These are phyloP conservation scores for Lagocephalus sceleratus DNA, from an alignment of 2,797 vertebrate genomes.

Conservation along the genomic window DNA sequence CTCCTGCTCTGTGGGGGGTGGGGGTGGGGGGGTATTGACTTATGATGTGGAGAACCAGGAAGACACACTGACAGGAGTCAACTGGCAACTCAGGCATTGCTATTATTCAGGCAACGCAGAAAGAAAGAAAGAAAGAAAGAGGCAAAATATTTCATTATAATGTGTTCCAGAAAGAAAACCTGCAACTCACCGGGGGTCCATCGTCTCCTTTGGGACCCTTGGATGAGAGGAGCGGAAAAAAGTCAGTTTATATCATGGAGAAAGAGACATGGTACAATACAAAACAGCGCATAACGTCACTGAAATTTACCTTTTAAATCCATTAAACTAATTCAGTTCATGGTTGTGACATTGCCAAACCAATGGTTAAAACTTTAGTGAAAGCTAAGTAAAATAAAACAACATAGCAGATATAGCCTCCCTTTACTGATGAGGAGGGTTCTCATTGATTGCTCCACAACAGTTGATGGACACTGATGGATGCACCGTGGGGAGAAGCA, in stretches of 20 bases:
- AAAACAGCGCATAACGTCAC: too few species aligned
- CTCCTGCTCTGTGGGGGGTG: constrained; percentile 24
- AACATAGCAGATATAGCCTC: constrained; percentile 2
- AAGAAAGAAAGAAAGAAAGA: constrained; percentile 6
- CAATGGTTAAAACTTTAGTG: neutral
- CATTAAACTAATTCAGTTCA: too few species aligned
- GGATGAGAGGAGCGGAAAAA: constrained; percentile 31
- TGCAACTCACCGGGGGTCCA: constrained; percentile 83
- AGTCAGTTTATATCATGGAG: constrained; percentile 38
- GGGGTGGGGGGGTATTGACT: constrained; percentile 55
- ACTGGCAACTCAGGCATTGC: constrained; percentile 33
- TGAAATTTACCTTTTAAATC: too few species aligned
- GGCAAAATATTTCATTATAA: constrained; percentile 41
- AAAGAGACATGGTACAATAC: neutral
- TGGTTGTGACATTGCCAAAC: constrained; percentile 11
- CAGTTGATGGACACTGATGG: constrained; percentile 47
- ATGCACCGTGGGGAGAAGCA: constrained; percentile 35
- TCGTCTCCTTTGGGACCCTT: constrained; percentile 95
- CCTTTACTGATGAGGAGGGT: constrained; percentile 51
- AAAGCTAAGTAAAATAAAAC: constrained; percentile 3
- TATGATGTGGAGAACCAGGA: constrained; percentile 33
- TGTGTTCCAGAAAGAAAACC: constrained; percentile 38
- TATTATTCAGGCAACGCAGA: constrained; percentile 16
- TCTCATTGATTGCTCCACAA: constrained; percentile 44
- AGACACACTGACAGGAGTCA: constrained; percentile 50